phyloP scores from a whole-genome alignment of 2,113 vertebrate species.

The Mastomys natalensis region DNA sequence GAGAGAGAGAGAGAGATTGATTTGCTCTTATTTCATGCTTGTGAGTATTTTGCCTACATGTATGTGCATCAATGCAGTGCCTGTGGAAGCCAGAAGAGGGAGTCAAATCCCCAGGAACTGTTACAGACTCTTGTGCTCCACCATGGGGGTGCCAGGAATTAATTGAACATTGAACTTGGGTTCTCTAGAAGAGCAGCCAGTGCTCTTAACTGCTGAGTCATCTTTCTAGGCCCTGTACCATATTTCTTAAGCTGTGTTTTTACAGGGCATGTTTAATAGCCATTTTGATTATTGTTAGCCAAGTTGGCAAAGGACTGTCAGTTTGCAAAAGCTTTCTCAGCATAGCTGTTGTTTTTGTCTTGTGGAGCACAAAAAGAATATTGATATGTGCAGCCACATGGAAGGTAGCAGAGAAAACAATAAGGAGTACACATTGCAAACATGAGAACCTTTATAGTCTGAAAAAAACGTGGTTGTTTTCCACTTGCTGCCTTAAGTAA shows the following conservation, averaged over 20 bases:
- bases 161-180: not conserved
- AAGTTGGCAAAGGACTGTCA: not conserved
- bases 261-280: not conserved
- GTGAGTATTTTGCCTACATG: not conserved
- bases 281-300: not conserved
- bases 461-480: not conserved
- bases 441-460: not conserved
- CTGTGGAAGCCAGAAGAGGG: not conserved
- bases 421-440: not conserved
- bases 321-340: constrained; percentile 22
- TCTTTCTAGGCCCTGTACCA: not conserved
- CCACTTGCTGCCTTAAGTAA: not conserved
- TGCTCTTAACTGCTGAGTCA: not conserved
- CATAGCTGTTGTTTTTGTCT: constrained; percentile 20
- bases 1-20: not conserved
- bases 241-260: not conserved
- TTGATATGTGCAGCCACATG: constrained; percentile 13
- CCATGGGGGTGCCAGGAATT: not conserved
- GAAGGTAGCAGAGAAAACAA: not conserved
- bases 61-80: not conserved
- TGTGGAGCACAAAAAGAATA: not conserved
- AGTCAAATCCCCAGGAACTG: not conserved
- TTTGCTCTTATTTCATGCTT: not conserved
- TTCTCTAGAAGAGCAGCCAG: not conserved
- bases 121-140: not conserved